These are phyloP conservation scores for Halichoeres trimaculatus DNA, from an alignment of 2,113 vertebrate genomes.

Conservation along the genomic window DNA sequence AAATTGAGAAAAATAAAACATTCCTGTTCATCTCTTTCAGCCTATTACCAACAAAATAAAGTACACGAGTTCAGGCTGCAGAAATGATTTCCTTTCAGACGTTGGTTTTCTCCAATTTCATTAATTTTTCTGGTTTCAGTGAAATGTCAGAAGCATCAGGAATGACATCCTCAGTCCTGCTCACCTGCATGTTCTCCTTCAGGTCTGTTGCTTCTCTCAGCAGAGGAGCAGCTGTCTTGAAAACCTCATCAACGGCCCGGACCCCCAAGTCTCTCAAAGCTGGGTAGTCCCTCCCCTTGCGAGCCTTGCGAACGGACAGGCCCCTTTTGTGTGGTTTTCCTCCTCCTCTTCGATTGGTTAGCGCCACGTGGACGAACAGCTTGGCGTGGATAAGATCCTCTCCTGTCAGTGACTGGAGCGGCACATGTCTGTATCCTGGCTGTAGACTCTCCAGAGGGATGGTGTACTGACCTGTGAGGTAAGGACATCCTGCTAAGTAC, in stretches of 20 bases:
- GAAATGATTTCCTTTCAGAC: neutral
- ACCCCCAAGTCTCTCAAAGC: constrained; percentile 91
- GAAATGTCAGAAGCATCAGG: no score
- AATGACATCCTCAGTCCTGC: neutral
- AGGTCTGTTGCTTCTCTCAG: constrained; percentile 93
- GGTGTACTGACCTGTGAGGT: constrained; percentile 89
- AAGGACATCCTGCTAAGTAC: neutral
- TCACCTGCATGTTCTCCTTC: constrained; percentile 96
- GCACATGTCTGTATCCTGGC: constrained; percentile 92
- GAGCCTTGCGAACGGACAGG: constrained; percentile 93
- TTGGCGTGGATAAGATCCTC: constrained; percentile 89
- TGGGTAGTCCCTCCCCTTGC: constrained; percentile 91
- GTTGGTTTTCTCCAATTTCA: no score
- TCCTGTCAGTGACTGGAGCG: constrained; percentile 91
- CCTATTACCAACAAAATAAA: neutral
- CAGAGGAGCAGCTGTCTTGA: constrained; percentile 90
- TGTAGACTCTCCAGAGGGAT: constrained; percentile 96
- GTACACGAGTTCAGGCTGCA: neutral
- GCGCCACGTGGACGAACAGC: constrained; percentile 94
- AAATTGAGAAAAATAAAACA: neutral
- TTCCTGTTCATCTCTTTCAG: no score
- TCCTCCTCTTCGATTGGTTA: constrained; percentile 94
- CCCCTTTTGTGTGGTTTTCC: constrained; percentile 95
- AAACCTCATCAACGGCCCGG: constrained; percentile 92
- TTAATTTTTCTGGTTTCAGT: no score